These are phyloP conservation scores for Diloba caeruleocephala DNA, from an alignment of 2,888 invertebrate species.

Conservation along the genomic window DNA sequence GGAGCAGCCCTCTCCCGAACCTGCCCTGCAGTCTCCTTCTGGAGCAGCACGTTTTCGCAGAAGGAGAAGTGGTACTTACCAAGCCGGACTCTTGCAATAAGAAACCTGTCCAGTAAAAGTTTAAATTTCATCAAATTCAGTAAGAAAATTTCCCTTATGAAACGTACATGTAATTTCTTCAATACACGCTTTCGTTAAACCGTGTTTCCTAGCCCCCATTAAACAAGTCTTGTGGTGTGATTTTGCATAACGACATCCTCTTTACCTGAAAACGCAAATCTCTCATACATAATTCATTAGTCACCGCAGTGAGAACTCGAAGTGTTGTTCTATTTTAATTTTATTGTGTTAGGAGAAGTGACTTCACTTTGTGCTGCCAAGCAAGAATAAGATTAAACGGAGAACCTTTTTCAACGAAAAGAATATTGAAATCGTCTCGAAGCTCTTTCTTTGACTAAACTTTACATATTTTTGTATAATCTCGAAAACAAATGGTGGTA, in stretches of 20 bases:
- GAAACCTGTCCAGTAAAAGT: no score
- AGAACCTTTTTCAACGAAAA: neutral
- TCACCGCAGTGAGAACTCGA: conserved; percentile 43
- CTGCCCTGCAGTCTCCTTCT: no score
- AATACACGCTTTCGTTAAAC: neutral
- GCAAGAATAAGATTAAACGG: neutral
- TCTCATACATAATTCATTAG: conserved; percentile 58
- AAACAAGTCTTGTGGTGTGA: conserved; percentile 46
- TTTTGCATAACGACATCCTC: conserved; percentile 47
- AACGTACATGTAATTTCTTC: no score
- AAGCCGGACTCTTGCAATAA: no score
- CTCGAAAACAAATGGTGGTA: no score
- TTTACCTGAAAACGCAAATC: conserved; percentile 54
- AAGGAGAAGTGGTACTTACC: no score
- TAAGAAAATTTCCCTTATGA: no score
- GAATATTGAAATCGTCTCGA: neutral
- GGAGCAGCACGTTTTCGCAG: no score
- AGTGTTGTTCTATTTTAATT: conserved; percentile 47
- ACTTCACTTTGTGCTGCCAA: conserved; percentile 7
- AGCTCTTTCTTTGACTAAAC: neutral
- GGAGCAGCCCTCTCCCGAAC: no score
- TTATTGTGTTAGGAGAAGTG: conserved; percentile 22
- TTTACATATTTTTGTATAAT: neutral
- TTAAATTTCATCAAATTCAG: no score
- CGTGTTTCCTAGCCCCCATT: conserved; percentile 18